These are phyloP conservation scores for Athene cunicularia DNA, from an alignment of 2,113 vertebrate species.

Conservation along the genomic window DNA sequence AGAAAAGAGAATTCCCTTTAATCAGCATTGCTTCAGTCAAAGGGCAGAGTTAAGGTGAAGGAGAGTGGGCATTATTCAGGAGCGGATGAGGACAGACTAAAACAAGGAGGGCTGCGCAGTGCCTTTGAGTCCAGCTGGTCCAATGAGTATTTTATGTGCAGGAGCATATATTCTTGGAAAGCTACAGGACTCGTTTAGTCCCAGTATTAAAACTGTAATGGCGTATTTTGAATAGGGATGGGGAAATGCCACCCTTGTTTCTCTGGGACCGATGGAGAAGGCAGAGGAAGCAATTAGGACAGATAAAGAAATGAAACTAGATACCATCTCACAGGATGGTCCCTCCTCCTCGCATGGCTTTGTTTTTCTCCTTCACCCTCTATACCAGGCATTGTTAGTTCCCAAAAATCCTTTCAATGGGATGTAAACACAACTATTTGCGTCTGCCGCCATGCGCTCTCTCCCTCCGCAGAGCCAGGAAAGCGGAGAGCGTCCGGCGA, in stretches of 20 bases:
- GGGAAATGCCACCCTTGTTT: not conserved
- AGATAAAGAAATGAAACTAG: slow-evolving; percentile 15
- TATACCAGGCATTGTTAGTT: slow-evolving; percentile 17
- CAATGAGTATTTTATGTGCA: not conserved
- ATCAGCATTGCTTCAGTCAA: not conserved
- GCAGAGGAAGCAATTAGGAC: slow-evolving; percentile 39
- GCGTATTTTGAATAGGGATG: not conserved
- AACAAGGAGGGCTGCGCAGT: fast-evolving
- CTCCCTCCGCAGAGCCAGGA: slow-evolving; percentile 13
- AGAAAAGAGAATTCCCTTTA: not conserved
- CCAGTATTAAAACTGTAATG: not conserved
- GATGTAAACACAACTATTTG: slow-evolving; percentile 55
- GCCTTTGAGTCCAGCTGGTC: not conserved
- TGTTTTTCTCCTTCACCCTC: slow-evolving; percentile 26
- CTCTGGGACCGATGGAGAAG: not conserved
- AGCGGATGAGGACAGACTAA: not conserved
- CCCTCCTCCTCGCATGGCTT: slow-evolving; percentile 47
- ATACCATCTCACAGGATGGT: slow-evolving; percentile 56
- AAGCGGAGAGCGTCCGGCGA: not conserved
- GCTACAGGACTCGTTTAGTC: not conserved
- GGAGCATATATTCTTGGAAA: slow-evolving; percentile 2
- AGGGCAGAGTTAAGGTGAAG: not conserved
- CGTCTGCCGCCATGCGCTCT: not conserved
- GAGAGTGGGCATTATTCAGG: not conserved
- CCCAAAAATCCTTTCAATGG: slow-evolving; percentile 51